These are phyloP conservation scores for Cyprinodon diabolis DNA, from an alignment of 2,797 vertebrate species.

Conservation along the genomic window DNA sequence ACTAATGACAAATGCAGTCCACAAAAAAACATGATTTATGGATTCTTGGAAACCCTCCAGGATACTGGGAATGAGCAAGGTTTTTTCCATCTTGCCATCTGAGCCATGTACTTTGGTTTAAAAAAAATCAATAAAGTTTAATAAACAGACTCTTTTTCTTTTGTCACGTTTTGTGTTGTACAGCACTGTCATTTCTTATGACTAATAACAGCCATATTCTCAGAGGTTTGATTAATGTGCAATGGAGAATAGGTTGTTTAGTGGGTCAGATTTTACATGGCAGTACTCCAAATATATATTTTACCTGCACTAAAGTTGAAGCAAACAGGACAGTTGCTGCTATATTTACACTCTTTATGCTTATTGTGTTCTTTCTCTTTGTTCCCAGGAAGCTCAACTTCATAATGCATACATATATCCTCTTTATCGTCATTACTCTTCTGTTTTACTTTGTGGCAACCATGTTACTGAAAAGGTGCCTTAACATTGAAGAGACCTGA, in stretches of 20 bases:
- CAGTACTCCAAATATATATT: slow-evolving; percentile 1
- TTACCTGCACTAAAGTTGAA: neutral
- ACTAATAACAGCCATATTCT: slow-evolving; percentile 4
- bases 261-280: slow-evolving; percentile 4
- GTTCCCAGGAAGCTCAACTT: neutral
- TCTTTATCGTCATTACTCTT: neutral
- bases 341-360: neutral
- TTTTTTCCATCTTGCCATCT: neutral
- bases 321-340: slow-evolving; percentile 3
- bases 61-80: neutral
- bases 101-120: neutral
- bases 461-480: neutral
- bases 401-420: neutral
- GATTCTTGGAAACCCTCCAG: neutral
- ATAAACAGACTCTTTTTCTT: slow-evolving; percentile 2
- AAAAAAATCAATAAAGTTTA: slow-evolving; percentile 10
- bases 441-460: neutral
- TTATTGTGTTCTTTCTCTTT: neutral
- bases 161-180: slow-evolving; percentile 1
- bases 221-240: neutral
- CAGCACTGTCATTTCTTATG: neutral
- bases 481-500: neutral
- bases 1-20: neutral
- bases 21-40: slow-evolving; percentile 3
- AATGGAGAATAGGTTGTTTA: neutral